Percentiles rank a stretch among this genome's conserved stretches.
phyloP scores from a whole-genome alignment of 2,113 vertebrate species.

The Osmerus mordax region DNA sequence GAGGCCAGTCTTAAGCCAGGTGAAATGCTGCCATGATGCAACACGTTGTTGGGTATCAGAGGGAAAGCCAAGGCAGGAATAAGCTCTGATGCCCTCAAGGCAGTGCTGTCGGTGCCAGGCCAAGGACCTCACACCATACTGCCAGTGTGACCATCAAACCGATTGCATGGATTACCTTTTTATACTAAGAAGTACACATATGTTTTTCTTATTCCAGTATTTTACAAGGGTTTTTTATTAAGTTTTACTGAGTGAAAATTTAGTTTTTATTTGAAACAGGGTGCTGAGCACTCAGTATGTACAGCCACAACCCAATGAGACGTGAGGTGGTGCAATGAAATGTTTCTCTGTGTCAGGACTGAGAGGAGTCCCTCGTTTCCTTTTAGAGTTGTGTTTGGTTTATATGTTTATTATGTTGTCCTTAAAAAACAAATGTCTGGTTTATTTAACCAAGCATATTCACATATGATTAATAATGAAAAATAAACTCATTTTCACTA shows the following conservation, averaged over 20 bases:
- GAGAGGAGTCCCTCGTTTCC: constrained; percentile 20
- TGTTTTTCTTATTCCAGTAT: constrained; percentile 7
- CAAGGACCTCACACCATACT: background rate
- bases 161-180: background rate
- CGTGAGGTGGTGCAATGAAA: constrained; percentile 28
- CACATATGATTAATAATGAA: constrained; percentile 20
- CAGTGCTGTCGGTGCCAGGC: background rate
- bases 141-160: background rate
- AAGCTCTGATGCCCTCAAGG: background rate
- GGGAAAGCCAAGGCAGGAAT: background rate
- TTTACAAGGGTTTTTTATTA: constrained; percentile 17
- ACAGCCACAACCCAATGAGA: constrained; percentile 42
- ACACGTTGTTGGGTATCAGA: background rate
- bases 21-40: background rate
- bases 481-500: constrained; percentile 49
- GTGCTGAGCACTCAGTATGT: constrained; percentile 66
- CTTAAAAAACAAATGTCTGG: constrained; percentile 17
- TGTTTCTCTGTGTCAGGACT: constrained; percentile 49
- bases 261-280: constrained; percentile 42
- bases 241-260: constrained; percentile 35
- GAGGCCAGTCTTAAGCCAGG: background rate
- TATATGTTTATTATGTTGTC: constrained; percentile 30
- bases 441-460: constrained; percentile 35
- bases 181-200: background rate
- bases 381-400: constrained; percentile 37